phyloP scores from a whole-genome alignment of 2,888 invertebrate genomes.

The Monochamus alternatus region DNA sequence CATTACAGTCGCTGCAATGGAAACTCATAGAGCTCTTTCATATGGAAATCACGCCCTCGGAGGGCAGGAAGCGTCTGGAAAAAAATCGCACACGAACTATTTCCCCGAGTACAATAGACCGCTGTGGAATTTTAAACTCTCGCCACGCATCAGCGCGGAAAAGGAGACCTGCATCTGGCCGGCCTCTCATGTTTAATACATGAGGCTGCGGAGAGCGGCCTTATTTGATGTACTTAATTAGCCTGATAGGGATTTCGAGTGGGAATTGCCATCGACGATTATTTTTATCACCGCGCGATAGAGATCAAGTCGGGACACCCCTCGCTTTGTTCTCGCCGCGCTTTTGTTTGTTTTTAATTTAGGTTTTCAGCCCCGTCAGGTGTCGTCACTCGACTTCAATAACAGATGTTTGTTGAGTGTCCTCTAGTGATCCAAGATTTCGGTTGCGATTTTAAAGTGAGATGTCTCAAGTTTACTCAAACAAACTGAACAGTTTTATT shows the following conservation, averaged over 20 bases:
- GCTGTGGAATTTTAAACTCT: not conserved
- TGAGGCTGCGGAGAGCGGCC: slow-evolving; percentile 10
- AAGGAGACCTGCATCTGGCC: slow-evolving; percentile 8
- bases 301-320: not conserved
- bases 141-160: not conserved
- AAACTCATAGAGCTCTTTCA: too few species aligned
- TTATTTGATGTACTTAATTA: slow-evolving; percentile 20
- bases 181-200: slow-evolving; percentile 15
- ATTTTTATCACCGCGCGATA: not conserved
- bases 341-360: not conserved
- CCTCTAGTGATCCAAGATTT: too few species aligned
- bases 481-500: too few species aligned
- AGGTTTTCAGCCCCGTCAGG: not conserved
- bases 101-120: not conserved
- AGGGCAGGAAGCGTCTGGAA: too few species aligned
- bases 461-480: too few species aligned
- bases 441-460: too few species aligned
- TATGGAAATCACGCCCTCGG: too few species aligned
- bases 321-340: not conserved
- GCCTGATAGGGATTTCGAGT: slow-evolving; percentile 4
- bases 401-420: not conserved
- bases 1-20: too few species aligned
- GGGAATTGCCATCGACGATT: not conserved
- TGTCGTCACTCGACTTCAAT: not conserved
- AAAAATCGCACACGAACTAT: too few species aligned